Conservation (phyloP, 2,888 invertebrate species). For the Drosophila hamatofila region DNA sequence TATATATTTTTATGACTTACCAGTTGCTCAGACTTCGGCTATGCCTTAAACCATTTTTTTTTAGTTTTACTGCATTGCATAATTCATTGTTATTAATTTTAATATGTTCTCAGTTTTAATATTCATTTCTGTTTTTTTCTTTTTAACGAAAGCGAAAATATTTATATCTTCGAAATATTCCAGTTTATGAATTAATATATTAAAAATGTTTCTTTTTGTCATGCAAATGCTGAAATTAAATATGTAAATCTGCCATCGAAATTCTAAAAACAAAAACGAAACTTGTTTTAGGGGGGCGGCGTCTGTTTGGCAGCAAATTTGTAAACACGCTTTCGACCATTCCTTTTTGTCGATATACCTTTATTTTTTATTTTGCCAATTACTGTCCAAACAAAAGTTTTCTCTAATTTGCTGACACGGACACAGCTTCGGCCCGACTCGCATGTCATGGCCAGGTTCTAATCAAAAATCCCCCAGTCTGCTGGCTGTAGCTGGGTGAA, state of each 20-base stretch:
- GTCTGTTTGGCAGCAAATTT: conserved; percentile 37
- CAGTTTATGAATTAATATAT: conserved; percentile 31
- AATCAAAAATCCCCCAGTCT: conserved; percentile 56
- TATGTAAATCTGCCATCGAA: conserved; percentile 57
- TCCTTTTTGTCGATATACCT: not conserved
- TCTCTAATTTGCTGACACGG: conserved; percentile 79
- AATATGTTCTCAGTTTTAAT: conserved; percentile 10
- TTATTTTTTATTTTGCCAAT: conserved; percentile 55
- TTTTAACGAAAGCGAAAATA: conserved; percentile 58
- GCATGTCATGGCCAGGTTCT: conserved; percentile 76
- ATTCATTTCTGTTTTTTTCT: conserved; percentile 6
- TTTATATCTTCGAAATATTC: conserved; percentile 23
- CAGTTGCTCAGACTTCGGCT: not conserved
- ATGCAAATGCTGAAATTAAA: conserved; percentile 69
- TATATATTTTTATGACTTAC: conserved; percentile 1
- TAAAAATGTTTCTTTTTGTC: conserved; percentile 43
- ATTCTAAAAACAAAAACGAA: conserved; percentile 48
- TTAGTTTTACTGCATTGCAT: conserved; percentile 17
- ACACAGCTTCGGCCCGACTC: conserved; percentile 50
- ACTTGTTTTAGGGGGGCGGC: conserved; percentile 5
- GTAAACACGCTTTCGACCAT: conserved; percentile 46
- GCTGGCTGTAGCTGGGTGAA: conserved; percentile 17
- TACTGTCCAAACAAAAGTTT: conserved; percentile 74
- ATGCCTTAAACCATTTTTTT: too few relatives aligned
- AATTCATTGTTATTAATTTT: conserved; percentile 33